Percentiles rank a stretch among this genome's conserved stretches.
phyloP scores from a whole-genome alignment of 2,797 vertebrate genomes.

The Hoplostethus atlanticus region DNA sequence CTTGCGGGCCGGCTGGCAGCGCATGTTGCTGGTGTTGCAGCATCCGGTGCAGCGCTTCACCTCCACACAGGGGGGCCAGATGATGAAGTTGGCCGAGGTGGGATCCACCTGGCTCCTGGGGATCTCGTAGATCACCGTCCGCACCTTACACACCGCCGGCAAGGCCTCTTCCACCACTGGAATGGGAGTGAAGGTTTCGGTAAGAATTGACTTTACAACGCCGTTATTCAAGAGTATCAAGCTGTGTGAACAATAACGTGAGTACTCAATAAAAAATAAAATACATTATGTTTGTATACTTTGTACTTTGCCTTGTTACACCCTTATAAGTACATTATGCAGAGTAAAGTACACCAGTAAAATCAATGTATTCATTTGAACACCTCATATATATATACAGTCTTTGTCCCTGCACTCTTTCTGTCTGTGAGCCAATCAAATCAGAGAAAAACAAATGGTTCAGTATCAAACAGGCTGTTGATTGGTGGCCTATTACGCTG shows the following conservation, averaged over 20 bases:
- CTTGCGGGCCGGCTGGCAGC: constrained; percentile 90
- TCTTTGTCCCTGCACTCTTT: no score
- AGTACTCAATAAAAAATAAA: background rate
- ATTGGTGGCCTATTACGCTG: no score
- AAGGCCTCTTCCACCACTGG: constrained; percentile 91
- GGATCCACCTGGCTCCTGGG: constrained; percentile 95
- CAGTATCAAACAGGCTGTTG: no score
- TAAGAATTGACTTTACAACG: background rate
- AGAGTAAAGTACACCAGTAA: no score
- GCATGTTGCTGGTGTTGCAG: constrained; percentile 95
- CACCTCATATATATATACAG: no score
- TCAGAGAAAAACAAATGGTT: no score
- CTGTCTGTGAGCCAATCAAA: no score
- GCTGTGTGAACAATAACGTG: background rate
- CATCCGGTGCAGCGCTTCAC: constrained; percentile 96
- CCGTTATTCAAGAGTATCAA: no score
- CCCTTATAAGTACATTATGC: no score
- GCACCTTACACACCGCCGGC: constrained; percentile 92
- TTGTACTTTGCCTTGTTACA: no score
- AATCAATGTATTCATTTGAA: no score
- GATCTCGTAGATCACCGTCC: constrained; percentile 95
- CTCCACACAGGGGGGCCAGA: constrained; percentile 98
- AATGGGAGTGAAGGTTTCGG: background rate
- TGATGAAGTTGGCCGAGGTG: constrained; percentile 95
- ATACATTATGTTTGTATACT: background rate